Base-by-base conservation (phyloP, 2,113 vertebrate genomes). In the Gopherus evgoodei region DNA sequence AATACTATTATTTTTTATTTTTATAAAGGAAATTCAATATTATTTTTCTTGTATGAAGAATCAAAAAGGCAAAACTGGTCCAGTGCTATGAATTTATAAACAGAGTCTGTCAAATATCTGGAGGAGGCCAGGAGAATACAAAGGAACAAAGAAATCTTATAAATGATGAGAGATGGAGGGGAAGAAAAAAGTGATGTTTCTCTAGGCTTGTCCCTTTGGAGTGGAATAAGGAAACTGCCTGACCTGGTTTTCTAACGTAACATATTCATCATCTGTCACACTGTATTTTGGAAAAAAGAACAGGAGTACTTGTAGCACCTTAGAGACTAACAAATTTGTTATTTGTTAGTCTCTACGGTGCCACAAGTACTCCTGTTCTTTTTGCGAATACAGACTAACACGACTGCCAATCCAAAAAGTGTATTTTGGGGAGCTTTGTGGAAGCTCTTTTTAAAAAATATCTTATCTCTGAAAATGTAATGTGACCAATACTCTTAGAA, bases 181-280 rank as follows among this genome's bases (percentile, higher is more conserved):
- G 22, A 8, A 42, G 12, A 19, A 50, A 85, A 87, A 87, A 22
- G 24, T 11, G 9, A 81, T 59, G 22, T 49, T 50, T 35, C 81
- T 89, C 42, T 9, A 62, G 31, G 29, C 24, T 81, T 82, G 65
- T 81, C 25, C 50, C 27, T 95, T 92, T 72, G 49, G 50, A 88
- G 11, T 31, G 10, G 27, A 53, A 44, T 22, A 53, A 90, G 65
- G 27, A 16, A 92, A 86, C 93, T 59, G 25, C 0, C 54, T 93
- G 90, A 54, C 83, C 69, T 80, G 57, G 84, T 56, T 42, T 92
- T 8, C 16, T 82, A 38, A 85, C 79, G 88, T 91, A 88, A 49
- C 22, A 14, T 84, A 90, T n/a, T 91, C 17, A 12, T 81, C 57
- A 84, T 79, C 25, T 91, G 92, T 91, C 81, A 85, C 90, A 82